phyloP scores from a whole-genome alignment of 2,888 invertebrate species.

The Trichogramma evanescens region DNA sequence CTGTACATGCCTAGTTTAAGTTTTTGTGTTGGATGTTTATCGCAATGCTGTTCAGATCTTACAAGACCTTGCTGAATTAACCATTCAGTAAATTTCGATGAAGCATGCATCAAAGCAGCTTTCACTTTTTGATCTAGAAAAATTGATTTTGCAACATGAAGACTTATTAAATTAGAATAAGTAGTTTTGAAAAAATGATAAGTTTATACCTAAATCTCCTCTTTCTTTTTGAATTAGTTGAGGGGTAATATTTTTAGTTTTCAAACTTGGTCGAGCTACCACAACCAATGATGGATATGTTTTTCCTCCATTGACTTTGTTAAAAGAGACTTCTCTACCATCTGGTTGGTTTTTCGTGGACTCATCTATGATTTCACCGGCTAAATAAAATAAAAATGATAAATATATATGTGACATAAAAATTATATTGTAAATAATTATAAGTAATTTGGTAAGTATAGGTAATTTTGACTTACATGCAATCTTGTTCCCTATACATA shows the following conservation, averaged over 20 bases:
- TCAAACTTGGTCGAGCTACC: slow-evolving; percentile 71
- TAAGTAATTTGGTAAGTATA: neutral
- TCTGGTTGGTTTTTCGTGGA: slow-evolving; percentile 63
- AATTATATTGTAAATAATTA: neutral
- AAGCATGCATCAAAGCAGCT: slow-evolving; percentile 70
- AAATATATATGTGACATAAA: neutral
- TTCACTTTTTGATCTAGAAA: slow-evolving; percentile 71
- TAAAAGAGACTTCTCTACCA: slow-evolving; percentile 68
- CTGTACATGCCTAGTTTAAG: slow-evolving; percentile 81
- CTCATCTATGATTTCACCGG: slow-evolving; percentile 41
- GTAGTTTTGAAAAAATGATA: neutral
- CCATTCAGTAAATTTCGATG: slow-evolving; percentile 85
- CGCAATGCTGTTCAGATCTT: slow-evolving; percentile 71
- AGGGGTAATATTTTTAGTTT: slow-evolving; percentile 56
- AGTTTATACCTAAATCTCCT: slow-evolving; percentile 43
- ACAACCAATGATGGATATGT: slow-evolving; percentile 83
- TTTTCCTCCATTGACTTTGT: slow-evolving; percentile 71
- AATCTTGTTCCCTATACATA: slow-evolving; percentile 48
- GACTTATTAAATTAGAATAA: neutral
- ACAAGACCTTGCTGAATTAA: slow-evolving; percentile 78
- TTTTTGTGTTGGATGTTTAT: slow-evolving; percentile 56
- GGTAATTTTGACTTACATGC: slow-evolving; percentile 27
- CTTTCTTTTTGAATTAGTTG: slow-evolving; percentile 42
- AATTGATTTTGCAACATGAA: neutral
- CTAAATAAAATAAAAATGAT: slow-evolving; percentile 18